These are phyloP conservation scores for Nephila pilipes DNA, from an alignment of 1,140 invertebrate genomes.

Conservation along the genomic window DNA sequence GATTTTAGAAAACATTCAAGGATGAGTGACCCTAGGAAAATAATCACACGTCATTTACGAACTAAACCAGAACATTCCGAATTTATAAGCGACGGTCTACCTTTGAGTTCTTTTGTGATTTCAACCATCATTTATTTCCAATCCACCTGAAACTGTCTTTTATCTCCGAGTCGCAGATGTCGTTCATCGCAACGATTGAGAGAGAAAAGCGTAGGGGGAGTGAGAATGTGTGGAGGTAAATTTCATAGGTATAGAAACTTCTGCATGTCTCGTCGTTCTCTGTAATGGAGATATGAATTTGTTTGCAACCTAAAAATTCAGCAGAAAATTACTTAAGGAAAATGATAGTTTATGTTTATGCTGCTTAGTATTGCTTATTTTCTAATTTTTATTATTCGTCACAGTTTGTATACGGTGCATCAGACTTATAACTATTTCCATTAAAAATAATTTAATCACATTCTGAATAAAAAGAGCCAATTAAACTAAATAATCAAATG, in stretches of 20 bases:
- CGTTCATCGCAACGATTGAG: not conserved
- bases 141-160: conserved; percentile 34
- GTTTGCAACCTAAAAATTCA: not conserved
- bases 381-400: too few species aligned
- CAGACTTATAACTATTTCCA: too few species aligned
- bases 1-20: not conserved
- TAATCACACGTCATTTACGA: not conserved
- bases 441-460: too few species aligned
- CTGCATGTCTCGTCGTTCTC: not conserved
- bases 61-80: not conserved
- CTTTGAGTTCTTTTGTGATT: conserved; percentile 16
- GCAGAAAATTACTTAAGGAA: not conserved
- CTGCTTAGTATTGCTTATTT: too few species aligned
- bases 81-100: conserved; percentile 6
- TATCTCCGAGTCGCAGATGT: conserved; percentile 1
- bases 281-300: not conserved
- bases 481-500: too few species aligned
- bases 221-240: not conserved
- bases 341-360: not conserved
- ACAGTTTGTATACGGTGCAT: too few species aligned
- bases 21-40: conserved; percentile 24
- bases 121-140: conserved; percentile 7
- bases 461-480: too few species aligned
- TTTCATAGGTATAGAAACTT: not conserved
- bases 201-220: not conserved